Evolutionary conservation across 2,888 invertebrate species (phyloP).

Genomic region (Agrotis clavis): DNA sequence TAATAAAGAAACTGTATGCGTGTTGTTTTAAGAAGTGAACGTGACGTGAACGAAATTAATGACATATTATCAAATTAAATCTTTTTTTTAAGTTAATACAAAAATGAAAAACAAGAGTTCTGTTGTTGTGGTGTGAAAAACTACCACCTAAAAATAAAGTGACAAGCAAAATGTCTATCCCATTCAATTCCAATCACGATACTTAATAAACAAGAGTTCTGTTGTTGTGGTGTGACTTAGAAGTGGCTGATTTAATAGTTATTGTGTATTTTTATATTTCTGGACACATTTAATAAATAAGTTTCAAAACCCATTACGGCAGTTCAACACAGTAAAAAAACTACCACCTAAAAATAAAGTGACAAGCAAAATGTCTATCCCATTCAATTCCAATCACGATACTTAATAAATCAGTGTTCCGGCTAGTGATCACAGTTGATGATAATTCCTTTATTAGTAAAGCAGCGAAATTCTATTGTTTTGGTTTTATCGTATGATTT

Average conservation of each 20-base stretch:
- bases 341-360: neutral
- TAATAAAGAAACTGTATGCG: neutral
- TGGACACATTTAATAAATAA: no score
- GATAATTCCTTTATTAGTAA: conserved; percentile 37
- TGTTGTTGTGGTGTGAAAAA: no score
- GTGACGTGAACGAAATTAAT: no score
- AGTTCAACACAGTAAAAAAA: neutral
- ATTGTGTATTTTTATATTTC: no score
- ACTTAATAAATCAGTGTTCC: conserved; percentile 42
- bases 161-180: conserved; percentile 37
- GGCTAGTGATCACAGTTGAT: conserved; percentile 24
- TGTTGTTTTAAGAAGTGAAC: neutral
- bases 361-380: conserved; percentile 37
- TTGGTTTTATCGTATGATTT: conserved; percentile 25
- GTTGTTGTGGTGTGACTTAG: no score
- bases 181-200: neutral
- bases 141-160: neutral
- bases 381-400: neutral
- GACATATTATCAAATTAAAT: no score
- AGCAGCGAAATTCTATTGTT: conserved; percentile 32
- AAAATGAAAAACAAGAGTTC: no score
- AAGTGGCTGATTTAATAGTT: no score
- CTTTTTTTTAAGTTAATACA: no score
- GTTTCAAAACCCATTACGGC: neutral
- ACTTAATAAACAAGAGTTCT: conserved; percentile 33